phyloP scores from a whole-genome alignment of 2,113 vertebrate species.

The Antidorcas marsupialis region DNA sequence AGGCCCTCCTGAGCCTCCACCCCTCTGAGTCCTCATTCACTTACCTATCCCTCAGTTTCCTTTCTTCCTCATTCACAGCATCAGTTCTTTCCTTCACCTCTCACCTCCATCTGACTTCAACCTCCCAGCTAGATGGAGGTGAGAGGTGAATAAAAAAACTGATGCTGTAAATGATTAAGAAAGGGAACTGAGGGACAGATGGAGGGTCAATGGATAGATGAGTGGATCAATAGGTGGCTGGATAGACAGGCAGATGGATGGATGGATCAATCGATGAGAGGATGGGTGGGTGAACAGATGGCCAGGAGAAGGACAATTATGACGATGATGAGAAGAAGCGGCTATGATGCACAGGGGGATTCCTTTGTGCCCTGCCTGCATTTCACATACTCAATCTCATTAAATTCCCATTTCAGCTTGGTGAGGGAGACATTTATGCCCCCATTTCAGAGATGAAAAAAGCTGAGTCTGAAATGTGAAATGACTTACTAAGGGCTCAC shows the following conservation, averaged over 20 bases:
- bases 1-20: background rate
- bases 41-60: background rate
- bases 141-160: background rate
- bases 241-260: background rate
- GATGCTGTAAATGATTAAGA: background rate
- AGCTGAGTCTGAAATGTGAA: background rate
- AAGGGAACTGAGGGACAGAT: background rate
- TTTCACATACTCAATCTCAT: background rate
- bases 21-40: background rate
- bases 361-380: background rate
- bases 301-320: too few relatives aligned
- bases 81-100: background rate
- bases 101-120: background rate
- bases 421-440: background rate
- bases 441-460: background rate
- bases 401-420: background rate
- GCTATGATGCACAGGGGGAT: too few relatives aligned
- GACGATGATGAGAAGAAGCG: background rate
- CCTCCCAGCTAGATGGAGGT: background rate
- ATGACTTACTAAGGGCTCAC: background rate
- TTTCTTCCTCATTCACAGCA: background rate
- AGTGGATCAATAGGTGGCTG: background rate
- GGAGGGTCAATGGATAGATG: background rate
- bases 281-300: background rate
- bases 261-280: background rate